Evolutionary conservation across 2,797 vertebrate genomes (phyloP).

Genomic region (Hipposideros larvatus): DNA sequence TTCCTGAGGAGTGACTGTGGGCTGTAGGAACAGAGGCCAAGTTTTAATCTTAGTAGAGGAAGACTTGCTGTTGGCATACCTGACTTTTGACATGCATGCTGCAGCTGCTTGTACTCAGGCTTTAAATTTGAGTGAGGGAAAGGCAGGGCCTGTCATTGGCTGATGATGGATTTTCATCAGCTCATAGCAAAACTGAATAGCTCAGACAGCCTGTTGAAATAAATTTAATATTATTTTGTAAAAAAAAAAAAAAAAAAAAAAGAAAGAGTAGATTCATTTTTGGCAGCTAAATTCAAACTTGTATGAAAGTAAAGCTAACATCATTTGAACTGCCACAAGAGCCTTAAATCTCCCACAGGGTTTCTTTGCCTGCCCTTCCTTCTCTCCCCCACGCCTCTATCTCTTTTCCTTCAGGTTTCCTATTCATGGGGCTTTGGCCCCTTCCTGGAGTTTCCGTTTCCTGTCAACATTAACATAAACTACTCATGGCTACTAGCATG

Average conservation of each 20-base stretch:
- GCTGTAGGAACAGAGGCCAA: conserved; percentile 62
- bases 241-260: not conserved
- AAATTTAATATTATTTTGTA: conserved; percentile 84
- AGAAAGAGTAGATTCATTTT: conserved; percentile 79
- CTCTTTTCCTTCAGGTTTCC: conserved; percentile 39
- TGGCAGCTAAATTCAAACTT: conserved; percentile 79
- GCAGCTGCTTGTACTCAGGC: conserved; percentile 75
- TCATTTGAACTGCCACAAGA: conserved; percentile 70
- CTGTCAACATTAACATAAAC: not conserved
- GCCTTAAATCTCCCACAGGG: conserved; percentile 55
- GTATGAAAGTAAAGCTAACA: conserved; percentile 66
- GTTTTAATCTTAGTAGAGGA: conserved; percentile 77
- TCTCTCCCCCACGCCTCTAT: not conserved
- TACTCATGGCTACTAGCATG: not conserved
- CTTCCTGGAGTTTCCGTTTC: not conserved
- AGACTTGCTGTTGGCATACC: conserved; percentile 70
- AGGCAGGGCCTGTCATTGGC: conserved; percentile 79
- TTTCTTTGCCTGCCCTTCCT: not conserved
- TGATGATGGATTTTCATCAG: conserved; percentile 86
- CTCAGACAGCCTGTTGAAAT: conserved; percentile 84
- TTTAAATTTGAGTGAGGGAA: conserved; percentile 81
- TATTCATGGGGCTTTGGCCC: not conserved
- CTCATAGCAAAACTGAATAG: conserved; percentile 85
- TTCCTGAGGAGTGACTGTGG: conserved; percentile 47
- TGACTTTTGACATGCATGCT: conserved; percentile 81